Base-by-base conservation (phyloP, 2,113 vertebrate species). In the Odocoileus hemionus region DNA sequence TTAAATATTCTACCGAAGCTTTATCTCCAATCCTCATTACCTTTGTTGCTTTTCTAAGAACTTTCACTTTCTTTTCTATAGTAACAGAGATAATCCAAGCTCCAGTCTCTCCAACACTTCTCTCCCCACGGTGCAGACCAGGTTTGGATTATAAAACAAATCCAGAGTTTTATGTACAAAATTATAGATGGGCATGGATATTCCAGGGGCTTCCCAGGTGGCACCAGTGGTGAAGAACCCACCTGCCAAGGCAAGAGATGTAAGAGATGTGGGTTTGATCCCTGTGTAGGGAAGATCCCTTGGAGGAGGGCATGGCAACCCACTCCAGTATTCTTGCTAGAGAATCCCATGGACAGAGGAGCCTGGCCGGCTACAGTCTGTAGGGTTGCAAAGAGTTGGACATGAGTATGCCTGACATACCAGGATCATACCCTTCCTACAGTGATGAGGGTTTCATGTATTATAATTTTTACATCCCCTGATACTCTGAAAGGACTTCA, bases 81-180 rank as follows among this genome's bases (percentile, higher is more conserved):
- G 25, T 52, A 39, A 45, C 64, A 43, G 7, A 57, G 57, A 14
- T 39, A 33, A 36, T 1, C 33, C 17, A 57, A 33, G 39, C 19
- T 33, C 1, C 7, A 12, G 15, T 54, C 30, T 84, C 80, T 21
- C 36, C 9, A 33, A 3, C 0, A 6, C 52, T 67, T 87, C 52
- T 93, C 50, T 74, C 15, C 7, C 5, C 45, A 1, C 23, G 13
- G 5, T 1, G 7, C 55, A 58, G 79, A 67, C n/a, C 16, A 19
- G n/a, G 17, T 89, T 87, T 91, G 86, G 79, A 87, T 96, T 78
- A 88, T 28, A 50, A 85, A 60, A 93, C 95, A 97, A 96, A 96
- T 95, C 86, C 92, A 90, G 64, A 47, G 60, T 89, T 64, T 93
- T 79, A 39, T 19, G 43, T 95, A 30, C 28, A 80, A 58, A 96